A percentile compares a stretch with the other conserved stretches of the same genome.
Conservation (phyloP, 2,888 invertebrate species). For the Aspidiotus rigidus region DNA sequence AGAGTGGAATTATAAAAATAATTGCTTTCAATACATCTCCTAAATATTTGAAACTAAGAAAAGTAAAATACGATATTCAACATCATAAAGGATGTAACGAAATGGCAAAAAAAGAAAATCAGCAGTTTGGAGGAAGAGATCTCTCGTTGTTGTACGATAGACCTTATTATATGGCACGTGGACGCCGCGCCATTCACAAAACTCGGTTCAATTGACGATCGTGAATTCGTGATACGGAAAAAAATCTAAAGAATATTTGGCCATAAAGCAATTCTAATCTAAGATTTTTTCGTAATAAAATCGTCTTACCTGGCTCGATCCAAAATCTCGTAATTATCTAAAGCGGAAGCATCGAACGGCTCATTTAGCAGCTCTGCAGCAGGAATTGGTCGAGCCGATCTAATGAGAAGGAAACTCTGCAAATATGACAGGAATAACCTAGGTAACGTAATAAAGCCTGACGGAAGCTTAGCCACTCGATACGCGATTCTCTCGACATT, state of each 20-base stretch:
- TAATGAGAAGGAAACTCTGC: slow-evolving; percentile 73
- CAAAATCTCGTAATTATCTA: slow-evolving; percentile 81
- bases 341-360: slow-evolving; percentile 54
- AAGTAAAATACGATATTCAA: no score
- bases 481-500: slow-evolving; percentile 71
- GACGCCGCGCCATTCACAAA: background rate
- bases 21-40: no score
- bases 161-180: background rate
- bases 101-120: no score
- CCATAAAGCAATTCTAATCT: no score
- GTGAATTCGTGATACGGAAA: no score
- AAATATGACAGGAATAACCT: slow-evolving; percentile 77
- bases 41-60: no score
- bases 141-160: no score
- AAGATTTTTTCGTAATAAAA: background rate
- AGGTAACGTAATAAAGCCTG: slow-evolving; percentile 73
- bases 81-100: no score
- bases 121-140: slow-evolving; percentile 5
- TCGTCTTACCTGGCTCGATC: slow-evolving; percentile 69
- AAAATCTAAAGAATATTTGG: no score
- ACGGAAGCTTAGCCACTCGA: slow-evolving; percentile 77
- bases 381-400: slow-evolving; percentile 59
- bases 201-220: no score
- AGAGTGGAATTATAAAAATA: no score
- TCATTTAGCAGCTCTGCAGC: slow-evolving; percentile 62